These are phyloP conservation scores for Bombus terrestris DNA, from an alignment of 1,140 invertebrate genomes.

Conservation along the genomic window DNA sequence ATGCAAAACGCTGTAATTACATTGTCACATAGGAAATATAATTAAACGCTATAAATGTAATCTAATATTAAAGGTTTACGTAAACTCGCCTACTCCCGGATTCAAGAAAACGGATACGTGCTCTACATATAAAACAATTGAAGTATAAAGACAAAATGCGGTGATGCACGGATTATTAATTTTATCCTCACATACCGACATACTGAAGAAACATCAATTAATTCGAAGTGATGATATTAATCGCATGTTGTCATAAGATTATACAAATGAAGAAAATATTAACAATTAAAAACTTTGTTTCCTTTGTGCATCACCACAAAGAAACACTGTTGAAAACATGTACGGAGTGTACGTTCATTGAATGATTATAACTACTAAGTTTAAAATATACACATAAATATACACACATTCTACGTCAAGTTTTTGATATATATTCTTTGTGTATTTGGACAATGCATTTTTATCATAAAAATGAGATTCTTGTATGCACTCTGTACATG, in stretches of 20 bases:
- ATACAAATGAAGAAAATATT: background rate
- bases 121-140: conserved; percentile 9
- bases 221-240: background rate
- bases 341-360: conserved; percentile 7
- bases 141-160: background rate
- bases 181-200: background rate
- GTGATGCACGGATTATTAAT: conserved; percentile 22
- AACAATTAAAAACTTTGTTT: background rate
- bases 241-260: background rate
- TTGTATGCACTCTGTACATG: conserved; percentile 6
- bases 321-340: background rate
- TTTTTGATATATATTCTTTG: background rate
- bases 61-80: conserved; percentile 14
- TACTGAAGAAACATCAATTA: background rate
- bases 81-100: conserved; percentile 47
- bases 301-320: conserved; percentile 8
- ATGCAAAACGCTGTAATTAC: background rate
- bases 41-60: background rate
- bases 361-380: background rate
- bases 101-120: background rate
- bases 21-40: background rate
- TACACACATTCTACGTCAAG: background rate
- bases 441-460: background rate
- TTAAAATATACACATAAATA: background rate
- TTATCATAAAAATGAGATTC: background rate